phyloP scores from a whole-genome alignment of 2,888 invertebrate species.

The Ophion ellenae region DNA sequence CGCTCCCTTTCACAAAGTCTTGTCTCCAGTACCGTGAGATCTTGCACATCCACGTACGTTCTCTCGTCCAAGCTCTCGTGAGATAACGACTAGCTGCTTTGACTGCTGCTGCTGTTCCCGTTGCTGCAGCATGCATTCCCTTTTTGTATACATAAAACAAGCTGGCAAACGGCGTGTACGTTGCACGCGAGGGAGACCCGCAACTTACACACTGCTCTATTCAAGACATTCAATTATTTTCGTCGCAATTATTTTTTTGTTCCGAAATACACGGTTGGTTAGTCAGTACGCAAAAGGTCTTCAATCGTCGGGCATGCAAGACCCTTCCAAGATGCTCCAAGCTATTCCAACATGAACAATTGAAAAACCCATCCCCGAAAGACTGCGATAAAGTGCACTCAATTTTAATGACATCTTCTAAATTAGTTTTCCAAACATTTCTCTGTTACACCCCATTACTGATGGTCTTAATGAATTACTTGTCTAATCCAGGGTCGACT shows the following conservation, averaged over 20 bases:
- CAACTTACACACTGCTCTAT: slow-evolving; percentile 26
- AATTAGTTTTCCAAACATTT: not conserved
- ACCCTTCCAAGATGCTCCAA: too few relatives aligned
- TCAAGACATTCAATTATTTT: slow-evolving; percentile 27
- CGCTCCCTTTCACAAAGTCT: slow-evolving; percentile 58
- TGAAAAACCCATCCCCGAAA: too few relatives aligned
- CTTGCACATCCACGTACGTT: slow-evolving; percentile 41
- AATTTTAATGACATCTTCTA: not conserved
- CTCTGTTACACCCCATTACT: not conserved
- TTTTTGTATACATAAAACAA: slow-evolving; percentile 27
- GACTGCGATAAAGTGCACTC: too few relatives aligned
- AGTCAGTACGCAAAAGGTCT: not conserved
- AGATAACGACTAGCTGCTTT: slow-evolving; percentile 59
- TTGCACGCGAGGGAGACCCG: slow-evolving; percentile 30
- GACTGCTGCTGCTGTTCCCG: slow-evolving; percentile 40
- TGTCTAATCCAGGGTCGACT: not conserved
- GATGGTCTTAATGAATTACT: not conserved
- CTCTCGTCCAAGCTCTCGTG: slow-evolving; percentile 44
- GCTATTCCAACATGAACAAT: not conserved
- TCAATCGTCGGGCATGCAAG: too few relatives aligned
- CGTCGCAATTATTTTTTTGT: not conserved
- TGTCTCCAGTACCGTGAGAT: slow-evolving; percentile 21
- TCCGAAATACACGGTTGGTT: not conserved
- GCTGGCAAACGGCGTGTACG: slow-evolving; percentile 34
- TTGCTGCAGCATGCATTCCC: not conserved